phyloP scores from a whole-genome alignment of 2,888 invertebrate genomes.

The Lissocephala sabroskyi region DNA sequence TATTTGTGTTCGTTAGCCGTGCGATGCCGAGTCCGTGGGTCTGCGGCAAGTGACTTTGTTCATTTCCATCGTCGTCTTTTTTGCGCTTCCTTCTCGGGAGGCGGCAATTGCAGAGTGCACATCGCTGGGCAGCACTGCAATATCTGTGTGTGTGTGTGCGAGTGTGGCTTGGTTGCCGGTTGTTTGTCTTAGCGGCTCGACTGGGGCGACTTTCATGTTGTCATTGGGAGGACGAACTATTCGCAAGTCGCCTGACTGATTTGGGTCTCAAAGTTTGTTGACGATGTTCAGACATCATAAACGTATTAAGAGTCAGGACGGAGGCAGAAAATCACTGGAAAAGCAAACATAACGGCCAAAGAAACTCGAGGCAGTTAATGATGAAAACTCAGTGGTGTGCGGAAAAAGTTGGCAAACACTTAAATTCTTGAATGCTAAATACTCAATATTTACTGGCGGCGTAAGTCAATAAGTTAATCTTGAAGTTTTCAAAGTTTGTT shows the following conservation, averaged over 20 bases:
- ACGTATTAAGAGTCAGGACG: constrained; percentile 1
- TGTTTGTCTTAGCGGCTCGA: constrained; percentile 39
- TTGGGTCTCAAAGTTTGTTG: constrained; percentile 3
- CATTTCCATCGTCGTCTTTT: neutral
- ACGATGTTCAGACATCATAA: constrained; percentile 5
- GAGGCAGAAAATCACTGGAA: too few relatives aligned
- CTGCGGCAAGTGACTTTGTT: too few relatives aligned
- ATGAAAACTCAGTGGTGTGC: too few relatives aligned
- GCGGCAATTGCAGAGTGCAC: constrained; percentile 35
- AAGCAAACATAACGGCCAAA: too few relatives aligned
- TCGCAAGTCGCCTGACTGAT: neutral
- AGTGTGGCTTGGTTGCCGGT: constrained; percentile 17
- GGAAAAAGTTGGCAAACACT: too few relatives aligned
- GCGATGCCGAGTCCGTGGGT: neutral
- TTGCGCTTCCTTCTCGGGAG: neutral
- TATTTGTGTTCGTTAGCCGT: constrained; percentile 27
- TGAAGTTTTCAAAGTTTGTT: too few relatives aligned
- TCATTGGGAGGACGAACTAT: neutral
- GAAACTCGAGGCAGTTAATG: too few relatives aligned
- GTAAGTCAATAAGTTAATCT: too few relatives aligned
- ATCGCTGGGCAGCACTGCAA: constrained; percentile 50
- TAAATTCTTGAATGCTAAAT: too few relatives aligned
- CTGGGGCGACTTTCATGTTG: neutral
- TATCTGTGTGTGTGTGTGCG: constrained; percentile 26
- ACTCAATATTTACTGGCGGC: too few relatives aligned